These are phyloP conservation scores for Drosophila anomelani DNA, from an alignment of 2,888 invertebrate species.

Conservation along the genomic window DNA sequence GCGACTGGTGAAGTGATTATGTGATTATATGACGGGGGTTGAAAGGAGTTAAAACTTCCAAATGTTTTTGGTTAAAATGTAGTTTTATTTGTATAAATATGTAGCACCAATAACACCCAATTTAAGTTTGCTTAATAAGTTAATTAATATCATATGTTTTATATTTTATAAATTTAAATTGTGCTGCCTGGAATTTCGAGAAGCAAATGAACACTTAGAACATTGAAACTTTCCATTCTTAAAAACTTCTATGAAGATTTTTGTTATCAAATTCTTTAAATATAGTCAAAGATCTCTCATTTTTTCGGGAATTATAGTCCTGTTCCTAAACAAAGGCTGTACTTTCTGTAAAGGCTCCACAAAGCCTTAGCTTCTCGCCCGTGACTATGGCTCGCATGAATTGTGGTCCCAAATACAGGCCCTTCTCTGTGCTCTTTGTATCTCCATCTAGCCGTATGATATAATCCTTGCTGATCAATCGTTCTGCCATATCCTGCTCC, in stretches of 20 bases:
- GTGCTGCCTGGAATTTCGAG: constrained; percentile 6
- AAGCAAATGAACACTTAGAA: neutral
- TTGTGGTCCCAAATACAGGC: constrained; percentile 81
- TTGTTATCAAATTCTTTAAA: neutral
- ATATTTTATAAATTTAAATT: neutral
- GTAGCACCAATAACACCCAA: constrained; percentile 37
- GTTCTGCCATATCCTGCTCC: constrained; percentile 60
- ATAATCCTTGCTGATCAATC: constrained; percentile 85
- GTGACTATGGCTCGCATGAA: constrained; percentile 87
- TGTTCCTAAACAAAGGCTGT: constrained; percentile 86
- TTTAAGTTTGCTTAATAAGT: constrained; percentile 2
- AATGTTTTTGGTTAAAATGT: neutral
- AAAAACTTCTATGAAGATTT: neutral
- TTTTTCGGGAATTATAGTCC: neutral
- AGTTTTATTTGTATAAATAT: constrained; percentile 11
- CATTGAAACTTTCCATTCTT: neutral
- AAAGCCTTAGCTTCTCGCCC: constrained; percentile 88
- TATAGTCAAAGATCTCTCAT: neutral
- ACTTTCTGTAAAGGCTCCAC: constrained; percentile 92
- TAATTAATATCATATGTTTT: neutral
- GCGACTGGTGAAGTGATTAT: constrained; percentile 45
- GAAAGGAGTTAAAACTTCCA: neutral
- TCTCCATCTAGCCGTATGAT: constrained; percentile 85
- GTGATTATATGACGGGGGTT: constrained; percentile 43
- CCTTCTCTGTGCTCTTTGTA: constrained; percentile 56